These are phyloP conservation scores for Anabas testudineus DNA, from an alignment of 2,797 vertebrate genomes.

Conservation along the genomic window DNA sequence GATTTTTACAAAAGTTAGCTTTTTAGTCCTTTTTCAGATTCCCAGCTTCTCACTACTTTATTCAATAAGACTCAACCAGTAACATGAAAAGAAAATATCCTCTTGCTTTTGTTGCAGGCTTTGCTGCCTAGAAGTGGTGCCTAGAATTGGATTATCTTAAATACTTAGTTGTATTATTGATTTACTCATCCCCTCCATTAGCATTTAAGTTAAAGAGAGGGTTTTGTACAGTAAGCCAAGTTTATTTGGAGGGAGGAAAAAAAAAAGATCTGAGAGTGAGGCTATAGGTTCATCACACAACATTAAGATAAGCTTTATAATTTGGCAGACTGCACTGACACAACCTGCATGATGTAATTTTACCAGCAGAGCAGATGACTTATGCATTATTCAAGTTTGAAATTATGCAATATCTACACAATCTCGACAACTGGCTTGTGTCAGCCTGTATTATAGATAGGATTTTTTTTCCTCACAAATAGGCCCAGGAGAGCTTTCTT, in stretches of 20 bases:
- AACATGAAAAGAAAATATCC: slow-evolving; percentile 52
- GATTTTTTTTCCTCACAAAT: slow-evolving; percentile 30
- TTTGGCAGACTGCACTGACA: slow-evolving; percentile 27
- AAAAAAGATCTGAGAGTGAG: slow-evolving; percentile 24
- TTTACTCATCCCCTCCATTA: slow-evolving; percentile 74
- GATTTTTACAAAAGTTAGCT: background rate
- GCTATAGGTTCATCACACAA: slow-evolving; percentile 54
- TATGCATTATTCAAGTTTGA: slow-evolving; percentile 48
- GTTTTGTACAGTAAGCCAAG: slow-evolving; percentile 54
- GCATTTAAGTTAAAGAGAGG: slow-evolving; percentile 62
- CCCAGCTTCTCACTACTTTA: slow-evolving; percentile 12
- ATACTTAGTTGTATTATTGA: slow-evolving; percentile 75
- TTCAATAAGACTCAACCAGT: slow-evolving; percentile 47
- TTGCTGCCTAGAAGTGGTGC: slow-evolving; percentile 60
- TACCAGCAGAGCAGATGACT: slow-evolving; percentile 52
- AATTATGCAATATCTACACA: slow-evolving; percentile 53
- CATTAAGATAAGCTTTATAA: slow-evolving; percentile 48
- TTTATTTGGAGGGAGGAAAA: slow-evolving; percentile 56
- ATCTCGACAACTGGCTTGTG: slow-evolving; percentile 27
- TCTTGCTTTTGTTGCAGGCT: slow-evolving; percentile 60
- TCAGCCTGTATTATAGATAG: slow-evolving; percentile 48
- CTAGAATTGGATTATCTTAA: slow-evolving; percentile 78
- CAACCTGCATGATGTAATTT: slow-evolving; percentile 36
- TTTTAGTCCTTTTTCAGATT: slow-evolving; percentile 38
- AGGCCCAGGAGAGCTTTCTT: slow-evolving; percentile 19